Conservation (phyloP, 1,140 invertebrate species). For the Patella vulgata region DNA sequence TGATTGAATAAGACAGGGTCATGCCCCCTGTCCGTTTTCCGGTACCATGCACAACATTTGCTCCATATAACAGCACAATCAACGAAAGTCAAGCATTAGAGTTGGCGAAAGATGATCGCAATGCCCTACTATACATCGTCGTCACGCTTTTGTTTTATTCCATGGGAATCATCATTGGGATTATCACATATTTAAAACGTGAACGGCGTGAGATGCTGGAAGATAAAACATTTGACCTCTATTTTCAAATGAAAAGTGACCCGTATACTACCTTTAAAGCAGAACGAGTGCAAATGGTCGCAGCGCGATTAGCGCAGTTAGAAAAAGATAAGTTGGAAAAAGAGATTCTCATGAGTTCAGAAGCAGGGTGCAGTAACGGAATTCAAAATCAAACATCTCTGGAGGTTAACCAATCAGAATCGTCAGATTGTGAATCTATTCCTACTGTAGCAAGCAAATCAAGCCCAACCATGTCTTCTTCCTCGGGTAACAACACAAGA, state of each 20-base stretch:
- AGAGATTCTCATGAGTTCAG: not conserved
- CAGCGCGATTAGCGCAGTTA: conserved; percentile 34
- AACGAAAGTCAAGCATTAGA: not conserved
- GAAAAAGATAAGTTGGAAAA: conserved; percentile 28
- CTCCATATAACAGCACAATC: not conserved
- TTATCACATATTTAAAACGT: conserved; percentile 57
- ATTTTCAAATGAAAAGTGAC: conserved; percentile 36
- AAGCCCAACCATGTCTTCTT: too few species aligned
- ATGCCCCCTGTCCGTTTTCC: conserved; percentile 6
- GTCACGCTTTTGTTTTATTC: conserved; percentile 61
- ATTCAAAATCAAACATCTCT: not conserved
- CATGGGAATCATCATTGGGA: conserved; percentile 56
- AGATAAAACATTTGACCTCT: conserved; percentile 52
- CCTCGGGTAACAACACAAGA: too few species aligned
- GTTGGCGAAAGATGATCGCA: conserved; percentile 34
- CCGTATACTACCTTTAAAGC: conserved; percentile 29
- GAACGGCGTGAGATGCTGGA: conserved; percentile 57
- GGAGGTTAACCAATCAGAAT: too few species aligned
- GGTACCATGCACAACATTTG: not conserved
- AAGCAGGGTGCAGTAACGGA: conserved; percentile 1
- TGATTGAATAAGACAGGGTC: too few species aligned
- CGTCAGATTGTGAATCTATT: too few species aligned
- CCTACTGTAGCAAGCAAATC: too few species aligned
- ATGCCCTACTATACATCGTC: conserved; percentile 60
- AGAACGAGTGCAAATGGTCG: conserved; percentile 37